Conservation (phyloP, 2,113 vertebrate species). For the Nyctibius bracteatus region DNA sequence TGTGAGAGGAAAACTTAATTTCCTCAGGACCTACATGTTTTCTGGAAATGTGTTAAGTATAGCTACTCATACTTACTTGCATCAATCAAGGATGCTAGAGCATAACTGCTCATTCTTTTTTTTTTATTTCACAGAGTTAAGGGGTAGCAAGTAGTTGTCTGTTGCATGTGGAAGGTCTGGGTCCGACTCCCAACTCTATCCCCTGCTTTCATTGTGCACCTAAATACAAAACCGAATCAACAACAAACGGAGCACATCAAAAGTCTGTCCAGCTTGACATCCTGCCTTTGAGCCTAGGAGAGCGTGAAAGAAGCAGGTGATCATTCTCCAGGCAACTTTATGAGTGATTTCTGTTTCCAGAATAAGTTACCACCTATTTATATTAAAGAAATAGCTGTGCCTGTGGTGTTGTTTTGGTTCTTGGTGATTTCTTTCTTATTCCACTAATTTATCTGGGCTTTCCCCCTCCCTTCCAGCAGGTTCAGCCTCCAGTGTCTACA, state of each 20-base stretch:
- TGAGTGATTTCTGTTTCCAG: not conserved
- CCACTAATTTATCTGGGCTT: not conserved
- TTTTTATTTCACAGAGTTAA: not conserved
- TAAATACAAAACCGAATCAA: not conserved
- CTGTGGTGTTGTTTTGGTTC: not conserved
- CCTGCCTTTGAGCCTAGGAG: not conserved
- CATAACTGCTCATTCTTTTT: not conserved
- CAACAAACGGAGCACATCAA: not conserved
- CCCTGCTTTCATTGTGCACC: not conserved
- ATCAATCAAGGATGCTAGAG: not conserved
- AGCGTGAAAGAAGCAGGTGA: not conserved
- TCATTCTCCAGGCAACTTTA: not conserved
- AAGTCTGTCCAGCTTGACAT: not conserved
- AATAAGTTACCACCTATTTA: not conserved
- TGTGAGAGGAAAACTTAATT: not conserved
- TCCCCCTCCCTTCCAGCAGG: rapidly evolving
- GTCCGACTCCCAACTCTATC: not conserved
- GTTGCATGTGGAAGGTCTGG: not conserved
- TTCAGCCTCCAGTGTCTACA: not conserved
- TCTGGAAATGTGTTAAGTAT: not conserved
- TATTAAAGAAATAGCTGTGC: not conserved
- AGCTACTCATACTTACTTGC: not conserved
- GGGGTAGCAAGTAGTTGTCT: not conserved
- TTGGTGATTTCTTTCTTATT: not conserved
- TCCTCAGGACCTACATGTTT: not conserved